Evolutionary conservation across 2,113 vertebrate species (phyloP), one percentile per base, ranked within the genome.

Genomic region (Hemiprocne comata): DNA sequence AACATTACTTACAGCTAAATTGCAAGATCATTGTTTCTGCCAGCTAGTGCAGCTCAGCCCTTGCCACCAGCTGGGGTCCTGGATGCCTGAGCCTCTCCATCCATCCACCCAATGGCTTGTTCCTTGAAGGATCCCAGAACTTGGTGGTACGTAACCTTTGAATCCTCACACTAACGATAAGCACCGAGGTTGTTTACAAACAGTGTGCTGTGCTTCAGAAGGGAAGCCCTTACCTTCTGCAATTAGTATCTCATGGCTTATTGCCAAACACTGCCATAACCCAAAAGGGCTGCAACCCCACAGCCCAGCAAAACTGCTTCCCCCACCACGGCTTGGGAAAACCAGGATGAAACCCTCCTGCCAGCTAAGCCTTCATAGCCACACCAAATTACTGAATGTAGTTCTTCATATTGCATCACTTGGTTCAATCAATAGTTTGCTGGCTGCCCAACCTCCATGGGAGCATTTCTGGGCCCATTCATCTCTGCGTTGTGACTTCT

Each of bases 51-150:
- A 20, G 60, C 58, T 65, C 38, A 38, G 46, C 34, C 21, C 13
- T 17, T 0, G 2, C 20, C 25, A 7, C 33, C n/a, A 42, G 23
- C 17, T 0, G 3, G 26, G n/a, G 19, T 29, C 11, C 18, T 15
- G 2, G 5, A 6, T 1, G 0, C 4, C 55, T 8, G 5, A 62
- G 34, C 38, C 20, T 42, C 24, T 61, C 58, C 58, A 29, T 4
- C 51, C 33, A 24, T 3, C n/a, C 57, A 60, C 33, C 34, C 61
- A 51, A 10, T 48, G 46, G 10, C 28, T n/a, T 51, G 14, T 26
- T 53, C 69, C 85, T 28, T 53, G 67, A 62, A 61, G n/a, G 55
- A 60, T 55, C 1, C 0, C 34, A 12, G 26, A n/a, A 12, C 31
- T 26, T 17, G 18, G 21, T 61, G 29, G 23, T 33, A n/a, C 0